Percentiles rank a stretch among this genome's conserved stretches.
phyloP scores from a whole-genome alignment of 1,140 invertebrate species.

The Neodiprion virginianus region DNA sequence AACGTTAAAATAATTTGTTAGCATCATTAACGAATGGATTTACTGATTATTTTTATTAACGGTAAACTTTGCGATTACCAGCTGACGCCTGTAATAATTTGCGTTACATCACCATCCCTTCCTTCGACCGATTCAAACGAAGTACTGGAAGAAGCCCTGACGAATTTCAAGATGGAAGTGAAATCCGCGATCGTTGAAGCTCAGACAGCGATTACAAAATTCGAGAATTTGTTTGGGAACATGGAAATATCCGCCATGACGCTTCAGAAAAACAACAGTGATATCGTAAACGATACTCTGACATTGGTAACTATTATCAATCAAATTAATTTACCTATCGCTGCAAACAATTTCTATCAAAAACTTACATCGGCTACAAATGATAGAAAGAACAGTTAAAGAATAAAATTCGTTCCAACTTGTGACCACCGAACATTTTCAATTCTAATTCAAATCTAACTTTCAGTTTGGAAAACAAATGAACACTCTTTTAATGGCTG shows the following conservation, averaged over 20 bases:
- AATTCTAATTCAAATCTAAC: not conserved
- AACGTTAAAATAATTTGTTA: no score
- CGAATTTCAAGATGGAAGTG: not conserved
- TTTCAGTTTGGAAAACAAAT: not conserved
- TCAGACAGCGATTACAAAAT: not conserved
- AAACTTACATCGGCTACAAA: no score
- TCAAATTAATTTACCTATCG: no score
- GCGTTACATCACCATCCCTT: not conserved
- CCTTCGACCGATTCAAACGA: not conserved
- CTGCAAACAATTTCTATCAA: no score
- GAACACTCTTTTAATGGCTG: not conserved
- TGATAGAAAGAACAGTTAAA: no score
- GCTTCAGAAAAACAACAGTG: not conserved
- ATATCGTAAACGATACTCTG: slow-evolving; percentile 1
- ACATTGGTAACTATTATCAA: not conserved
- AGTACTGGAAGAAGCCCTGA: not conserved
- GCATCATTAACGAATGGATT: no score
- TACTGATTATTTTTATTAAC: no score
- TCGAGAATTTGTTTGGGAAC: not conserved
- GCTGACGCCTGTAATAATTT: not conserved
- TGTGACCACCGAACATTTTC: no score
- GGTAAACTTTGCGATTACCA: not conserved
- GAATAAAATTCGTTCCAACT: no score
- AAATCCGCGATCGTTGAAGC: not conserved
- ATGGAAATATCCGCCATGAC: not conserved